phyloP scores from a whole-genome alignment of 2,888 invertebrate genomes.

The Coenonympha glycerion region DNA sequence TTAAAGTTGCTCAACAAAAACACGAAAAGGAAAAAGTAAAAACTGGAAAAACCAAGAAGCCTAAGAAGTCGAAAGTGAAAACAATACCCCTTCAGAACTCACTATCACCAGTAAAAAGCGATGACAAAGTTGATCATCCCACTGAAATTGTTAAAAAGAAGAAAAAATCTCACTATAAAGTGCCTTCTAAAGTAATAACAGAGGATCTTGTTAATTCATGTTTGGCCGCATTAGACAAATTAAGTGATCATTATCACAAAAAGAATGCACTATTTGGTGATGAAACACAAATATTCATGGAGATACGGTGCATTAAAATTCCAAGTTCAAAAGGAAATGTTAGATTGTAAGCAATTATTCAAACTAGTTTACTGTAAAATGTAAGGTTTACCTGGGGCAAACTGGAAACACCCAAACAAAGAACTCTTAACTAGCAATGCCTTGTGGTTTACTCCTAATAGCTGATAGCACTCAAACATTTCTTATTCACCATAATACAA shows the following conservation, averaged over 20 bases:
- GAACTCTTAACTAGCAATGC: too few relatives aligned
- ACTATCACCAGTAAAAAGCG: neutral
- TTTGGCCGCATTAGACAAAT: conserved; percentile 49
- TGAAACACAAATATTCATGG: conserved; percentile 75
- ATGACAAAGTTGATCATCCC: neutral
- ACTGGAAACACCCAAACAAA: too few relatives aligned
- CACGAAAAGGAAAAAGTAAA: conserved; percentile 22
- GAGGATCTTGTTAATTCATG: conserved; percentile 45
- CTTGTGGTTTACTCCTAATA: too few relatives aligned
- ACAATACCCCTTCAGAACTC: neutral
- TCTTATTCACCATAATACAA: too few relatives aligned
- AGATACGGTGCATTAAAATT: conserved; percentile 79
- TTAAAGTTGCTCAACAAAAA: conserved; percentile 27
- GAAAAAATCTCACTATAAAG: conserved; percentile 45
- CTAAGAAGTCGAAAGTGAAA: neutral
- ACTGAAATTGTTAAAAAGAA: conserved; percentile 18
- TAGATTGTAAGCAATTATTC: conserved; percentile 78
- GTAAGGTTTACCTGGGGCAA: too few relatives aligned
- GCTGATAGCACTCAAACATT: too few relatives aligned
- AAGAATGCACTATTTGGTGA: conserved; percentile 74
- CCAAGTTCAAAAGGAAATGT: conserved; percentile 77
- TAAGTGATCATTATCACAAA: conserved; percentile 45
- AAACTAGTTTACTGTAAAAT: too few relatives aligned
- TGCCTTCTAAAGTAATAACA: conserved; percentile 54
- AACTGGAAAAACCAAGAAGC: conserved; percentile 16